Evolutionary conservation across 2,797 vertebrate species (phyloP).

Genomic region (Poeciliopsis turneri): DNA sequence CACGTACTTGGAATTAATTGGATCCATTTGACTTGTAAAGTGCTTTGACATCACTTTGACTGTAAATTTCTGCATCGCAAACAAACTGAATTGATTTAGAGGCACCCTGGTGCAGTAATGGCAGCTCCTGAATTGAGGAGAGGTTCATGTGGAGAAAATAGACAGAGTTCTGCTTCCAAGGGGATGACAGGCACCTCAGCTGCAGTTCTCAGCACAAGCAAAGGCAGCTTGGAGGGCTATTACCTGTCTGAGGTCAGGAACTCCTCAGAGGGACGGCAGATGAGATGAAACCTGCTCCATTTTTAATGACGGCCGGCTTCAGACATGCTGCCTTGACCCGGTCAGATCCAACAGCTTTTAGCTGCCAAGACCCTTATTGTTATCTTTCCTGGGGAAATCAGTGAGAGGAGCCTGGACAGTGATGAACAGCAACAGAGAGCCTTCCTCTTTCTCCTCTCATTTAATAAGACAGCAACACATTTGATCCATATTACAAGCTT

Average conservation of each 20-base stretch:
- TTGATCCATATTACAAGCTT: constrained; percentile 19
- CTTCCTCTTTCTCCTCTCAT: constrained; percentile 15
- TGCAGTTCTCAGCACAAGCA: constrained; percentile 32
- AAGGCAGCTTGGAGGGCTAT: constrained; percentile 41
- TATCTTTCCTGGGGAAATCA: constrained; percentile 32
- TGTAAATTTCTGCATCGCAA: neutral
- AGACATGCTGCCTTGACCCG: constrained; percentile 26
- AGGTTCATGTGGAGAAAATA: constrained; percentile 34
- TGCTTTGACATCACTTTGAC: neutral
- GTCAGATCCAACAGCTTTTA: constrained; percentile 14
- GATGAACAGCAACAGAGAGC: constrained; percentile 20
- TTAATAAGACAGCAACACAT: constrained; percentile 16
- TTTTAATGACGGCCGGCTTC: constrained; percentile 67
- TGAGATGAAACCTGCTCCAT: constrained; percentile 59
- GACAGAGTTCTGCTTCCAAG: constrained; percentile 62
- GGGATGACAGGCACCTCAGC: constrained; percentile 25
- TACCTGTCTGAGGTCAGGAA: constrained; percentile 51
- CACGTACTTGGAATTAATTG: neutral
- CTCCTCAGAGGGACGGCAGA: constrained; percentile 34
- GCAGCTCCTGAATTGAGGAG: constrained; percentile 31
- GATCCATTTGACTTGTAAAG: neutral
- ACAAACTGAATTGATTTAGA: neutral
- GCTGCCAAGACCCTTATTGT: constrained; percentile 36
- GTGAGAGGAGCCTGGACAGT: constrained; percentile 10
- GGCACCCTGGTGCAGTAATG: neutral